A percentile compares a stretch with the other conserved stretches of the same genome.
phyloP scores from a whole-genome alignment of 2,888 invertebrate genomes.

The Polia nebulosa region DNA sequence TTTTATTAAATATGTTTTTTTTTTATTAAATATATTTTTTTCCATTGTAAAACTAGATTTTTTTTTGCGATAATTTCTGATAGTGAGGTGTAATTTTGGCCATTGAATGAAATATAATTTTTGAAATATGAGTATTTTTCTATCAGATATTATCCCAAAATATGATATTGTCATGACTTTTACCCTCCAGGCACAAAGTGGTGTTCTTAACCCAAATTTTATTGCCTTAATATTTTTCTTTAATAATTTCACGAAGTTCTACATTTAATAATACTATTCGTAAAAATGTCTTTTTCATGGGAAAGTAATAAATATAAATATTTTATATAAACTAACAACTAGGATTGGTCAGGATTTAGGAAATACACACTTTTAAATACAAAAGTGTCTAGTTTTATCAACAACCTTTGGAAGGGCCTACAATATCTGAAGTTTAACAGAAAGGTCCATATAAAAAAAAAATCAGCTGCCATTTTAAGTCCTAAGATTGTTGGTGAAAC shows the following conservation, averaged over 20 bases:
- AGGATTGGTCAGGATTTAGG: conserved; percentile 89
- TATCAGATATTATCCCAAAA: conserved; percentile 76
- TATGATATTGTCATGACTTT: conserved; percentile 85
- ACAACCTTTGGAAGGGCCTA: conserved; percentile 53
- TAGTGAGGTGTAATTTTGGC: conserved; percentile 52
- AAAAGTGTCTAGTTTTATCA: conserved; percentile 69
- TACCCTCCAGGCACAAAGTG: conserved; percentile 86
- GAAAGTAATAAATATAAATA: conserved; percentile 89
- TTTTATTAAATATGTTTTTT: conserved; percentile 79
- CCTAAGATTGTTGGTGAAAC: conserved; percentile 55
- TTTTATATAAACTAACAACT: conserved; percentile 84
- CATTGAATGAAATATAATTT: conserved; percentile 41
- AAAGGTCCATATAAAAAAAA: too few species aligned
- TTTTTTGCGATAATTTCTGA: conserved; percentile 78
- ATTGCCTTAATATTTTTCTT: conserved; percentile 80
- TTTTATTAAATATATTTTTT: conserved; percentile 80
- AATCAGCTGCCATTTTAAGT: conserved; percentile 1
- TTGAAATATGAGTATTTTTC: conserved; percentile 58
- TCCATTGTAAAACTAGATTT: conserved; percentile 73
- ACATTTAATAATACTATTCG: conserved; percentile 91
- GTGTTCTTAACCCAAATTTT: conserved; percentile 88
- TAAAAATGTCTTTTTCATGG: conserved; percentile 90
- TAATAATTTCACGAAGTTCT: conserved; percentile 84
- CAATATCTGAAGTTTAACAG: too few species aligned
- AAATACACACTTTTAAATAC: conserved; percentile 84